Evolutionary conservation across 2,113 vertebrate genomes (phyloP).

Genomic region (Crypturellus undulatus): DNA sequence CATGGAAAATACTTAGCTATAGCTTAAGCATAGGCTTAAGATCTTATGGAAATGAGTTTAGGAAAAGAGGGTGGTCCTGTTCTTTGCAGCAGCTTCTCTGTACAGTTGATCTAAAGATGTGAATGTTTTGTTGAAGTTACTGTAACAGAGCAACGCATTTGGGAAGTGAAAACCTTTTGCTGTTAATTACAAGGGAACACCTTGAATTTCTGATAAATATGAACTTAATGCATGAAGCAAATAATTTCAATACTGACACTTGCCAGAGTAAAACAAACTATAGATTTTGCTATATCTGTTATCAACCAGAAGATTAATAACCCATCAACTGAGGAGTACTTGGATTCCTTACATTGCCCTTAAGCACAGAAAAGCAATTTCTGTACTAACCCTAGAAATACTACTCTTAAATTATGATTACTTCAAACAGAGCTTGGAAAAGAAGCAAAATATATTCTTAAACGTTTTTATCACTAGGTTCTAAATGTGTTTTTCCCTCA

Average conservation of each 20-base stretch:
- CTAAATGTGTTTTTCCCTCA: not conserved
- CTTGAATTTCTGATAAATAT: not conserved
- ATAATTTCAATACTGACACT: not conserved
- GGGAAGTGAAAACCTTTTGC: not conserved
- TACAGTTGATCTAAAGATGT: not conserved
- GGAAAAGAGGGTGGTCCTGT: not conserved
- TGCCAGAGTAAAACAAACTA: not conserved
- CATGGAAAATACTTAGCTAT: not conserved
- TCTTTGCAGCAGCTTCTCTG: not conserved
- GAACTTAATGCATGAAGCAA: not conserved
- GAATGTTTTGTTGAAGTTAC: not conserved
- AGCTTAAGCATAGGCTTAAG: not conserved
- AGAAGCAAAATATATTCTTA: not conserved
- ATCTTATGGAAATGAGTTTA: not conserved
- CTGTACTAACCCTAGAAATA: not conserved
- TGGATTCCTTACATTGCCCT: not conserved
- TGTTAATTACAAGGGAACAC: not conserved
- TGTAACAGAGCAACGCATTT: not conserved
- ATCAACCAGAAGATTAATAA: not conserved
- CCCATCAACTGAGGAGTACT: not conserved
- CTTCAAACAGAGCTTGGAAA: not conserved
- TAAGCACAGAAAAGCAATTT: not conserved
- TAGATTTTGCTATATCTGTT: not conserved
- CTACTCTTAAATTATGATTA: not conserved
- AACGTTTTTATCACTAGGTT: not conserved